Percentiles rank a stretch among this genome's conserved stretches.
phyloP scores from a whole-genome alignment of 2,797 vertebrate species.

The Spondyliosoma cantharus region DNA sequence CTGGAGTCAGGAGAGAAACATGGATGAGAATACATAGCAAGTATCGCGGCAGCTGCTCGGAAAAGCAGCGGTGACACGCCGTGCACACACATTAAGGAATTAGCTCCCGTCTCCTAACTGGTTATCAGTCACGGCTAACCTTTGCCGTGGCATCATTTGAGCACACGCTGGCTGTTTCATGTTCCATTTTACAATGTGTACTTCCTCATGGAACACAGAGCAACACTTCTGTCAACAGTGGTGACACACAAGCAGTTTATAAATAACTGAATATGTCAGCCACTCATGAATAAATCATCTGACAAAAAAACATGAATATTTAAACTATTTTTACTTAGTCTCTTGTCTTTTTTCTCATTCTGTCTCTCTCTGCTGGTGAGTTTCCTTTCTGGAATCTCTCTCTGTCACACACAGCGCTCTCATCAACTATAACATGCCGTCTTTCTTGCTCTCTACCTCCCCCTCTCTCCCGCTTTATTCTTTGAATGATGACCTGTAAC shows the following conservation, averaged over 20 bases:
- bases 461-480: conserved; percentile 16
- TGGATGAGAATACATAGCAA: conserved; percentile 28
- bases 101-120: conserved; percentile 18
- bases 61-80: conserved; percentile 19
- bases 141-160: conserved; percentile 44
- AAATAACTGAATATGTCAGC: conserved; percentile 70
- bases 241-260: conserved; percentile 66
- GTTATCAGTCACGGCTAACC: conserved; percentile 44
- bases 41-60: conserved; percentile 12
- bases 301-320: conserved; percentile 65
- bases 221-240: conserved; percentile 62
- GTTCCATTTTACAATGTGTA: conserved; percentile 59
- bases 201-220: conserved; percentile 52
- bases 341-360: conserved; percentile 28
- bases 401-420: conserved; percentile 6
- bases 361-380: conserved; percentile 8
- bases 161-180: conserved; percentile 46
- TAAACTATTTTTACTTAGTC: conserved; percentile 59
- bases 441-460: not conserved
- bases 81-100: conserved; percentile 23
- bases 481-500: conserved; percentile 48
- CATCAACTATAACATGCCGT: not conserved
- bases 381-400: conserved; percentile 23
- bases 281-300: conserved; percentile 73
- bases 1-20: conserved; percentile 67